Evolutionary conservation across 2,888 invertebrate species (phyloP), one percentile per base, ranked within the genome.

Genomic region (Drosophila cognata): DNA sequence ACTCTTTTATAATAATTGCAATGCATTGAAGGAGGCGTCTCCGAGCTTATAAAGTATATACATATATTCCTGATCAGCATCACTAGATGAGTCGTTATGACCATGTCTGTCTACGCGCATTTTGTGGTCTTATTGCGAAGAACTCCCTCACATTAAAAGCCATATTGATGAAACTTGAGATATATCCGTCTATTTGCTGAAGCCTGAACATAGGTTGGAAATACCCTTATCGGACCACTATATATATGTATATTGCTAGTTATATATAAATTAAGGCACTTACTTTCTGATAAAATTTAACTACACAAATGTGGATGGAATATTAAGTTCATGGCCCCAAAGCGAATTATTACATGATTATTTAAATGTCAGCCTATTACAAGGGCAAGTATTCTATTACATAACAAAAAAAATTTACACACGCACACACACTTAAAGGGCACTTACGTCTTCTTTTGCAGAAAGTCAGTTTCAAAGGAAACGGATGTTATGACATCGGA

Each of bases 401-500:
- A 46, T 46, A 46, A 46, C 28, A 25, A 46, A 8, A 16, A 46
- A 25, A 41, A 4, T 6, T 46, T 3, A 28, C 28, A 36, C 28
- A 25, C 36, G 11, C 36, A 36, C 55, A 35, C 53, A 53, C 25
- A 55, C 36, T 51, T 31, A 36, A 4, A n/a, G 7, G 18, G 46
- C 7, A 80, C 85, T 95, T 94, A 99, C 98, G 96, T 96, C 94
- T 99, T 99, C 94, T 99, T 99, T 84, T 96, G 95, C 93, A 98
- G 95, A 92, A 98, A 99, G 93, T 99, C 99, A 5, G 97, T 97
- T 92, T 98, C 98, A 80, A 99, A 93, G 41, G 96, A 95, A 66
- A 99, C 95, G 52, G 95, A 95, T 88, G 97, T 97, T 48, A 99
- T 94, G 90, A 97, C 98, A 92, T 98, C 97, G 57, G 96, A 95